Base-by-base conservation (phyloP, 2,888 invertebrate genomes). In the Lamproptera curius region DNA sequence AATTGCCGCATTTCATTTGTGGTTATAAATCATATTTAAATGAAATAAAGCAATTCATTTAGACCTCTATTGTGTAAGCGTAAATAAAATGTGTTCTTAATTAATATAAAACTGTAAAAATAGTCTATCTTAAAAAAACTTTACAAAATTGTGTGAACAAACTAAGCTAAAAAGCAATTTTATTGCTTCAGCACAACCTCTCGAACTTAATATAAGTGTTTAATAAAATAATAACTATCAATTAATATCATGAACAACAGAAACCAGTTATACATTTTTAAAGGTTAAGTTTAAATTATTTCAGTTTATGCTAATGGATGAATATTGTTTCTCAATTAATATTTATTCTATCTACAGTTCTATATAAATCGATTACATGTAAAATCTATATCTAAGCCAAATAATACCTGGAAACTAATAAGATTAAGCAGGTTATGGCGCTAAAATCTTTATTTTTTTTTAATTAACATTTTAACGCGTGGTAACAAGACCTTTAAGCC, bases 181-280 rank as follows among this genome's bases (percentile, higher is more conserved):
- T 62, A 84, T 83, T 82, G 81, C 82, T 63, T 63, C 57, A 57
- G 62, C 81, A 84, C 83, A 83, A 85, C 80, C 82, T 69, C 67
- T 70, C 61, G 65, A 71, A 73, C 61, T 72, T 62, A 59, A 51
- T 56, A 54, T 48, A n/a, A 52, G 44, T 51, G 55, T 51, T 56
- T 50, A 45, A 58, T 54, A 28, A 44, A 11, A 46, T 34, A 14
- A 42, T 13, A 35, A 28, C n/a, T 10, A 10, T 16, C 33, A 17
- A 28, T 39, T 16, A 35, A 39, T 35, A 9, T 8, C 14, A 23
- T 53, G 59, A 49, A 53, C 58, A 58, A 43, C 46, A 58, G 58
- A 55, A 20, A 34, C 13, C 11, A 11, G 31, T 31, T n/a, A 31
- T 15, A 52, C 13, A 31, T 31, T 31, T 31, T 31, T n/a, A 31